Conservation (phyloP, 1,140 invertebrate species). For the Bombus superbus region DNA sequence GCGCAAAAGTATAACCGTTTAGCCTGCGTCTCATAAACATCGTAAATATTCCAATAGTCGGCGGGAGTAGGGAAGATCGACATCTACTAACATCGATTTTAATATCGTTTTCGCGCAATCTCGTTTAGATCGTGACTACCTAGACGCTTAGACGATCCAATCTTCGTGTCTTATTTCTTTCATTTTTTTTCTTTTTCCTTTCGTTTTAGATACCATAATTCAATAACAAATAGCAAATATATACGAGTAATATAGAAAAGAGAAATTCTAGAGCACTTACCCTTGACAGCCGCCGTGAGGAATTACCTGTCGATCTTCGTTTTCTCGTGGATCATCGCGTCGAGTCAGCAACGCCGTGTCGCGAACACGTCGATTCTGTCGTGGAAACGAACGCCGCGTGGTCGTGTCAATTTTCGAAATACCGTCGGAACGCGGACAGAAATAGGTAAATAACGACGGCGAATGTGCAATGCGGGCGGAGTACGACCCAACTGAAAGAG, state of each 20-base stretch:
- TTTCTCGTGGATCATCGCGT: neutral
- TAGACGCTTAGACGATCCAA: neutral
- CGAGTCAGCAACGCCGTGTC: neutral
- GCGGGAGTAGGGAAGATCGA: neutral
- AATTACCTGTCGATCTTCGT: conserved; percentile 6
- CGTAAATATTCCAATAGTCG: conserved; percentile 46
- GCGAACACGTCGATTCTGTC: neutral
- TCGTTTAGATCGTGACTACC: neutral
- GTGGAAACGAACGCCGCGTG: neutral
- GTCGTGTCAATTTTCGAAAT: conserved; percentile 20
- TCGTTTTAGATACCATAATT: neutral
- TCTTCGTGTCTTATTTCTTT: neutral
- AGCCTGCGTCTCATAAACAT: conserved; percentile 33
- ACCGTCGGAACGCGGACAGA: conserved; percentile 18
- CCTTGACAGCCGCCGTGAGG: neutral
- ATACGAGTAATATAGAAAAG: neutral
- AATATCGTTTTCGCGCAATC: conserved; percentile 6
- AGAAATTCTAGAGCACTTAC: conserved; percentile 37
- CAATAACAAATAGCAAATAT: neutral
- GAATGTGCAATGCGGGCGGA: neutral
- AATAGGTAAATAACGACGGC: conserved; percentile 10
- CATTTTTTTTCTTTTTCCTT: too few species aligned
- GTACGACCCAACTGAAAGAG: conserved; percentile 35
- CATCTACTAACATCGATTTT: conserved; percentile 16
- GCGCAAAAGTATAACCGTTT: conserved; percentile 52